Conservation (phyloP, 1,140 invertebrate genomes). For the Chlorops oryzae region DNA sequence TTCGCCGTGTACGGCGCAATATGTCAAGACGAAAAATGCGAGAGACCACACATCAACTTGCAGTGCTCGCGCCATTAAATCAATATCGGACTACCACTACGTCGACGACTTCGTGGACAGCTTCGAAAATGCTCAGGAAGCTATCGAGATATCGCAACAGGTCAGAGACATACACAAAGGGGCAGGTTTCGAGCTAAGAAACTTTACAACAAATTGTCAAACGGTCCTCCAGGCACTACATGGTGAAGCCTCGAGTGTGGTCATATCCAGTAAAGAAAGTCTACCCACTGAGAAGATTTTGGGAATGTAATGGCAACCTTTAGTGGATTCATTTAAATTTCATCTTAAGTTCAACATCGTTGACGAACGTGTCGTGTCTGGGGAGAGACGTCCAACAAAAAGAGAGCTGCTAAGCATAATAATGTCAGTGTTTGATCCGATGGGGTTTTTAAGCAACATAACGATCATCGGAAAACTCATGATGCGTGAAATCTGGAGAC, state of each 20-base stretch:
- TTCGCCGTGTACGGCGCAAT: conserved; percentile 28
- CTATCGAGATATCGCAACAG: neutral
- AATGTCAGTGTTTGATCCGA: conserved; percentile 37
- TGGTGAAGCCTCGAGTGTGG: too few species aligned
- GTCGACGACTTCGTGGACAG: conserved; percentile 34
- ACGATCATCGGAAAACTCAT: conserved; percentile 40
- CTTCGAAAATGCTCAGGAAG: neutral
- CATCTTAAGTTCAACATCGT: neutral
- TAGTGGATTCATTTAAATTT: neutral
- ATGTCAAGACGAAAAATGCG: conserved; percentile 31
- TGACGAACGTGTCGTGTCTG: neutral
- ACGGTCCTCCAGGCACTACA: too few species aligned
- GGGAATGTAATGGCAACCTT: neutral
- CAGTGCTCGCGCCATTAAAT: conserved; percentile 22
- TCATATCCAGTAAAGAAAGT: too few species aligned
- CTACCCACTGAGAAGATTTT: too few species aligned
- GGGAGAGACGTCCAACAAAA: neutral
- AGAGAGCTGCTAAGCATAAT: conserved; percentile 22
- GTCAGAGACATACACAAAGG: neutral
- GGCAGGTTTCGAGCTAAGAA: neutral
- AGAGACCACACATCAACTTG: conserved; percentile 9
- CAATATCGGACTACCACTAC: conserved; percentile 28
- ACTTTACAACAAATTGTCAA: too few species aligned
- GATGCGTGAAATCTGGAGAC: conserved; percentile 39
- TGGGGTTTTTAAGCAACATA: conserved; percentile 39